Evolutionary conservation across 2,888 invertebrate species (phyloP), one percentile per base, ranked within the genome.

Genomic region (Blomia tropicalis): DNA sequence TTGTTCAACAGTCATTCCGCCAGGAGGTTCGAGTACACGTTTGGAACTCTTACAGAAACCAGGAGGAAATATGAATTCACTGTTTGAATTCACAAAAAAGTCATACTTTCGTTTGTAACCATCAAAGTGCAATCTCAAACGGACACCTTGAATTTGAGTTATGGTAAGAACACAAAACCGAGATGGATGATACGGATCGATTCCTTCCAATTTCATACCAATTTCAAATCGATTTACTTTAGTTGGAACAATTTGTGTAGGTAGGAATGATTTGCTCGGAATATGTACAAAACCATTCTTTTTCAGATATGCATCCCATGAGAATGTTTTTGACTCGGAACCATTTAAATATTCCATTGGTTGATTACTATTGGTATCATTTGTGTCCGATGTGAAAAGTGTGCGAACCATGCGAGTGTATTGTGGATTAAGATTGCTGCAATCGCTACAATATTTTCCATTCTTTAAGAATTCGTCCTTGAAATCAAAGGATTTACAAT

Each of bases 11-110:
- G 69, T 64, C 23, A 63, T 64, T 73, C 82, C 82, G 64, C 81
- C 82, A 0, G 93, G 93, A 2, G 88, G 85, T 69, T 84, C 83
- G 63, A 95, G 74, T 29, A 78, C 74, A 62, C 87, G 84, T 1
- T 82, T 81, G 69, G 86, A 87, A 72, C 84, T 84, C 71, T 87
- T 85, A 71, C 91, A 88, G 87, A 90, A 95, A n/a, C 90, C 89
- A 31, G 84, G 81, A 5, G 90, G 90, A 73, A 92, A 93, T 63
- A 95, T 84, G 71, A 90, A 87, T 71, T 82, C 79, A n/a, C 86
- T 87, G 73, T 92, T 88, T 0, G 87, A 86, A 73, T 92, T 90
- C 41, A 84, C 81, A 92, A 93, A 95, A 74, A 87, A 93, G 74
- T 93, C 91, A 71, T 87, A 87, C 71, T 83, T 80, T 63, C 85